Evolutionary conservation across 2,888 invertebrate species (phyloP).

Genomic region (Drosophila histrio): DNA sequence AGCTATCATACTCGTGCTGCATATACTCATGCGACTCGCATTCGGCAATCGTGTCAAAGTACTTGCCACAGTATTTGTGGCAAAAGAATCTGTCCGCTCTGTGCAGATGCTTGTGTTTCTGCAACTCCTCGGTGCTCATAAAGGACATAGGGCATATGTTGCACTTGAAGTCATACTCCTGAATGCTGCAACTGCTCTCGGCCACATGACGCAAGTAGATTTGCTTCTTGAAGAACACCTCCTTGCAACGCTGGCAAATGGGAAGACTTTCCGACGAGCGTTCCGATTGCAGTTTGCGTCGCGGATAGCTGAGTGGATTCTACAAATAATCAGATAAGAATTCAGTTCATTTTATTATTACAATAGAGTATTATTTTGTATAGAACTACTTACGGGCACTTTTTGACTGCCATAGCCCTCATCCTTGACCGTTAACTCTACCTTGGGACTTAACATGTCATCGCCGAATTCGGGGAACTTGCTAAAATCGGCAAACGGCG

Average conservation of each 20-base stretch:
- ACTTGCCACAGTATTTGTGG: conserved; percentile 81
- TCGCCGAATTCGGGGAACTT: conserved; percentile 60
- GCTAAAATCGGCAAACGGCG: conserved; percentile 73
- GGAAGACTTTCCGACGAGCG: conserved; percentile 76
- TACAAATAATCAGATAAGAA: conserved; percentile 32
- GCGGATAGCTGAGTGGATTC: conserved; percentile 75
- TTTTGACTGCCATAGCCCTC: conserved; percentile 61
- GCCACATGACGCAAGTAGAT: conserved; percentile 79
- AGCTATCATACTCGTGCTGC: conserved; percentile 79
- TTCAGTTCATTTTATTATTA: background rate
- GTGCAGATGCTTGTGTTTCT: conserved; percentile 76
- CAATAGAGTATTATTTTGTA: background rate
- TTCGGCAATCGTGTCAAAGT: conserved; percentile 77
- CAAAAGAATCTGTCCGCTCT: conserved; percentile 78
- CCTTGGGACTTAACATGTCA: conserved; percentile 66
- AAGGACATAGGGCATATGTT: conserved; percentile 82
- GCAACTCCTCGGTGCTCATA: conserved; percentile 76
- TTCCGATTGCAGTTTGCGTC: conserved; percentile 79
- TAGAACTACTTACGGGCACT: conserved; percentile 23
- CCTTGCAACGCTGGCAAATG: conserved; percentile 82
- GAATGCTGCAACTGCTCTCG: conserved; percentile 76
- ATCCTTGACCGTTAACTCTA: conserved; percentile 66
- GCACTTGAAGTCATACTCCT: conserved; percentile 82
- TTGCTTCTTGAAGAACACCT: conserved; percentile 82
- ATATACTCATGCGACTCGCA: conserved; percentile 81